Evolutionary conservation across 2,113 vertebrate species (phyloP), one percentile per base, ranked within the genome.

Genomic region (Limanda limanda): DNA sequence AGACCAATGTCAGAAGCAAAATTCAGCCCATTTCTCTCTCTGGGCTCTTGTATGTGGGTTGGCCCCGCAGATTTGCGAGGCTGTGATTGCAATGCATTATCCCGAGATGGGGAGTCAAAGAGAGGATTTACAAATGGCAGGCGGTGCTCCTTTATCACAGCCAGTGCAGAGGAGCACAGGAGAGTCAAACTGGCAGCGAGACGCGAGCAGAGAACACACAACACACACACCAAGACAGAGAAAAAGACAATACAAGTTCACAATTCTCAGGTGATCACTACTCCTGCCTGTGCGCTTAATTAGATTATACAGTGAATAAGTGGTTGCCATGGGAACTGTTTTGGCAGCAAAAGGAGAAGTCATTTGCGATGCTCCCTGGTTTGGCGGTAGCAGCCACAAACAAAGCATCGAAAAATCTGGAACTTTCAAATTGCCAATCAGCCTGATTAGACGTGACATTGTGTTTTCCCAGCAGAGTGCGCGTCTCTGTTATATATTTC

Each of bases 391-490:
- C 67, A 58, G 48, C 62, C 35, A 51, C 61, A 88, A 86, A 89
- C 83, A 91, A 91, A 84, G 83, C 85, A 64, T 72, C 17, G 15
- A 40, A 47, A 86, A 90, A 91, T 89, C 78, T 83, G 88, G 71
- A 79, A 86, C 86, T 79, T 83, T 76, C 86, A 88, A 92, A 89
- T 88, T 90, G 85, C 85, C 90, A 91, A 75, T 91, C 89, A 87
- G 78, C 70, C 80, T 90, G 90, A 91, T 91, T 88, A 78, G 74
- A 90, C 64, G 67, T 73, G 83, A 88, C 89, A 84, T 86, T 86
- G 85, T 89, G 76, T 88, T 90, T 87, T 82, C 81, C 83, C 87
- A 78, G 74, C 74, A 77, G 86, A 91, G 67, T 60, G 21, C 27
- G 4, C 27, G 27, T 27, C 27, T 3, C 81, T 40, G 78, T 89